phyloP scores from a whole-genome alignment of 2,797 vertebrate genomes.

The Adelosebastes latens region DNA sequence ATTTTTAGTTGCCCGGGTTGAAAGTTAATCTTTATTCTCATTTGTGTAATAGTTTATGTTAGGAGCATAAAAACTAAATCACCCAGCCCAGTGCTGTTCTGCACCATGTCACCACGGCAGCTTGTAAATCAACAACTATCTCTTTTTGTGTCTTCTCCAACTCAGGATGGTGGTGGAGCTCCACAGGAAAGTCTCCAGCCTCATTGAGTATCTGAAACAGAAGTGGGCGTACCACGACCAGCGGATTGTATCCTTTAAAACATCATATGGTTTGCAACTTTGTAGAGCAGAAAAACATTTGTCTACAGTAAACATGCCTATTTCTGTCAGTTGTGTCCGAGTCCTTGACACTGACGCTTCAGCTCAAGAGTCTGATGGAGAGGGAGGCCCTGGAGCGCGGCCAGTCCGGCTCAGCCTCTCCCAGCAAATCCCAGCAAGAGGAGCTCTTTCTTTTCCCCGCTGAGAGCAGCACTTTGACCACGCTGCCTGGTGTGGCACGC shows the following conservation, averaged over 20 bases:
- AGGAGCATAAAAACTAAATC: not conserved
- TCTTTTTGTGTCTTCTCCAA: conserved; percentile 5
- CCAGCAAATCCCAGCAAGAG: conserved; percentile 81
- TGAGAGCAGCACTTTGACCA: conserved; percentile 90
- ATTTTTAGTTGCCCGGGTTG: too few relatives aligned
- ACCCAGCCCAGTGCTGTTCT: not conserved
- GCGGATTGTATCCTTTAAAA: conserved; percentile 91
- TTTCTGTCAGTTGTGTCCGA: not conserved
- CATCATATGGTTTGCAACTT: not conserved
- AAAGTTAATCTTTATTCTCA: not conserved
- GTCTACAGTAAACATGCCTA: not conserved
- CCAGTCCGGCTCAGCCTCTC: conserved; percentile 66
- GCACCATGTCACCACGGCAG: not conserved
- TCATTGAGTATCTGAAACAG: conserved; percentile 97
- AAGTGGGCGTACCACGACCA: conserved; percentile 97
- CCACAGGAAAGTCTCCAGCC: conserved; percentile 97
- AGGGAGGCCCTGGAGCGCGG: conserved; percentile 84
- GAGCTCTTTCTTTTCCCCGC: conserved; percentile 93
- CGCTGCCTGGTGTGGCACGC: conserved; percentile 92
- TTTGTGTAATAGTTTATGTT: not conserved
- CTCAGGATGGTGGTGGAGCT: conserved; percentile 97
- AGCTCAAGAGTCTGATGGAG: conserved; percentile 95
- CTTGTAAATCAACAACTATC: not conserved
- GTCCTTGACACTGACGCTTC: conserved; percentile 67
- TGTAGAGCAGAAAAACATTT: not conserved